Evolutionary conservation across 92 coral and sea anemone species (phyloP), one percentile per base, ranked within the genome.

Genomic region (Phenganax subtilis): DNA sequence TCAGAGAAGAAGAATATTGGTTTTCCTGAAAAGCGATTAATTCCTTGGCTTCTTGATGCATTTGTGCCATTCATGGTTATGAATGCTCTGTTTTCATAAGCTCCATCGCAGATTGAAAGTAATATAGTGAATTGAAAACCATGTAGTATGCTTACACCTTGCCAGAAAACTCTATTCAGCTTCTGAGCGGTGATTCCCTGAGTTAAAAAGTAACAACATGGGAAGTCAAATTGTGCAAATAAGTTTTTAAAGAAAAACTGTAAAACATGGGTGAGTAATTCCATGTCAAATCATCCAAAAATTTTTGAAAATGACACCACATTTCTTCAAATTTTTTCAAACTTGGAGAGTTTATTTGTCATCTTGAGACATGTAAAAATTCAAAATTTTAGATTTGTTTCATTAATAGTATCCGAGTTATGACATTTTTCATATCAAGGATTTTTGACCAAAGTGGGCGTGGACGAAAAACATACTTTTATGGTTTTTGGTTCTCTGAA

Each of bases 1-100:
- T 83, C 86, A 44, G 86, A 84, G 54, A 84, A 84, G 51, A 61
- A 61, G 82, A 83, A 75, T 9, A 83, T 52, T 51, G 86, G 82
- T 75, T 56, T 60, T 58, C 86, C 86, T 15, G 86, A 61, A 66
- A 84, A 84, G 8, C 53, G 51, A 57, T 83, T 83, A 7, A 15
- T 53, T 27, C 86, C 75, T 14, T 53, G 37, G 47, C 73, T 76
- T 27, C 64, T 27, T 28, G 70, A 55, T 25, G 57, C 55, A 55
- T 75, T 75, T 44, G 25, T 31, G 25, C 60, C 65, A 54, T 84
- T 75, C 57, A 75, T 74, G 5, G 81, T 6, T 2, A 75, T 75
- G 72, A 84, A 84, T 14, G 86, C 57, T 9, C 85, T 52, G 37
- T 82, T 82, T 3, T 76, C 51, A 47, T 66, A 71, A 5, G 85